Percentiles rank a stretch among this genome's conserved stretches.
phyloP scores from a whole-genome alignment of 2,888 invertebrate genomes.

The Caenorhabditis virilis region DNA sequence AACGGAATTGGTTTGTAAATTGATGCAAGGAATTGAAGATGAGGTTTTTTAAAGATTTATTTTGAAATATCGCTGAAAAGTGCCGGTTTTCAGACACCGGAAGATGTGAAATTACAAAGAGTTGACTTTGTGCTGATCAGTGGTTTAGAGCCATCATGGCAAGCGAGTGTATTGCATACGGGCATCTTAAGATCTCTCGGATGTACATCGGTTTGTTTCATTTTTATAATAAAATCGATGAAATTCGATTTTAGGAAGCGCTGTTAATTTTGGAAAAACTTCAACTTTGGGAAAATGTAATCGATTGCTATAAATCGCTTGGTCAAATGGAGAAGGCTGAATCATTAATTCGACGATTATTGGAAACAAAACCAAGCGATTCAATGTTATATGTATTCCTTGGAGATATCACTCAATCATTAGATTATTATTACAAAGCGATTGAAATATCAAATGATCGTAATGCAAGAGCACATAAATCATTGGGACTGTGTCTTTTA shows the following conservation, averaged over 20 bases:
- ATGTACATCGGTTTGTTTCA: slow-evolving; percentile 67
- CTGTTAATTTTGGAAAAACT: slow-evolving; percentile 72
- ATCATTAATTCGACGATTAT: slow-evolving; percentile 82
- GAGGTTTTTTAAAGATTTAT: slow-evolving; percentile 3
- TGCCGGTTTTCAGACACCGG: not conserved
- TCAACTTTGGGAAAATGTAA: slow-evolving; percentile 88
- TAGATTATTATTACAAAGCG: slow-evolving; percentile 82
- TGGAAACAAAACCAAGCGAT: slow-evolving; percentile 71
- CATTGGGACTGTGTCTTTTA: slow-evolving; percentile 83
- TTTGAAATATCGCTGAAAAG: not conserved
- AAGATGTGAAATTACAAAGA: not conserved
- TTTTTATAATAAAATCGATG: too few relatives aligned
- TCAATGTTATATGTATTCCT: slow-evolving; percentile 82
- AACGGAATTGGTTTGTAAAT: slow-evolving; percentile 53
- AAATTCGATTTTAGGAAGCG: too few relatives aligned
- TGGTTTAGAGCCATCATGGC: slow-evolving; percentile 60
- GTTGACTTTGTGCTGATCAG: slow-evolving; percentile 22
- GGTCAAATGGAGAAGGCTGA: slow-evolving; percentile 85
- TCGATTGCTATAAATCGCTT: slow-evolving; percentile 85
- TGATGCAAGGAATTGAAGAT: slow-evolving; percentile 52
- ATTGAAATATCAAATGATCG: slow-evolving; percentile 79
- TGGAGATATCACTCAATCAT: slow-evolving; percentile 85
- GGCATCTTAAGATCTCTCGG: slow-evolving; percentile 60
- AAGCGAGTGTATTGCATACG: slow-evolving; percentile 48
- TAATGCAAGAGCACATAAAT: slow-evolving; percentile 84